Base-by-base conservation (phyloP, 2,797 vertebrate species). In the Myotis findleyi region DNA sequence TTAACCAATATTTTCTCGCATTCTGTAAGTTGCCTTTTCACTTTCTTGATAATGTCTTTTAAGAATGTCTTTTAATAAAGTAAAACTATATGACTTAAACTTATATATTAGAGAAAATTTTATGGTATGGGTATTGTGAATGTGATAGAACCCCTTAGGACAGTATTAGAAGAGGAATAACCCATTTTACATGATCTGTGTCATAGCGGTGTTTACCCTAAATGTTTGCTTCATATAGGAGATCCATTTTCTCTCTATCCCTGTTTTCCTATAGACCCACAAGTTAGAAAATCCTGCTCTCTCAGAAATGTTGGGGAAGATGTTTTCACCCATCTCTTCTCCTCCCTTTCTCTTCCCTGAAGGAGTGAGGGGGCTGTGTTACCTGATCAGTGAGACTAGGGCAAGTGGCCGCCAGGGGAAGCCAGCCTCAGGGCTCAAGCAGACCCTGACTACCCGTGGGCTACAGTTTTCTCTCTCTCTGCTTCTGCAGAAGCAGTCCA, bases 11-110 rank as follows among this genome's bases (percentile, higher is more conserved):
- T 72, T 82, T 87, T 71, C 30, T 95, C 25, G 4, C 53, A 84
- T 93, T 93, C 53, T 62, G 7, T 73, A 84, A 16, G n/a, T 53
- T 87, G 25, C 88, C 25, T 86, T 95, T 86, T 92, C 3, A 73
- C 38, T 64, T 92, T 86, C 38, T 72, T 57, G 12, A 71, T 81
- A 57, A 79, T 68, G 8, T 38, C 16, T 82, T 86, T 87, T 68
- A 91, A 57, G 38, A 57, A 79, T 68, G 8, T 38, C 16, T 82
- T 86, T 87, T 68, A 91, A 87, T 87, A 81, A 55, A 83, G 18
- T 41, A 83, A 93, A 91, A 13, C 41, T 49, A 1, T 68, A 10
- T 75, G 25, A 41, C 49, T 93, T 80, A 38, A 77, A 55, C 41
- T 76, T 79, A 59, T 0, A 20, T 49, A 44, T 41, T 85, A 95